Evolutionary conservation across 2,888 invertebrate species (phyloP), one percentile per base, ranked within the genome.

Genomic region (Bembecia ichneumoniformis): DNA sequence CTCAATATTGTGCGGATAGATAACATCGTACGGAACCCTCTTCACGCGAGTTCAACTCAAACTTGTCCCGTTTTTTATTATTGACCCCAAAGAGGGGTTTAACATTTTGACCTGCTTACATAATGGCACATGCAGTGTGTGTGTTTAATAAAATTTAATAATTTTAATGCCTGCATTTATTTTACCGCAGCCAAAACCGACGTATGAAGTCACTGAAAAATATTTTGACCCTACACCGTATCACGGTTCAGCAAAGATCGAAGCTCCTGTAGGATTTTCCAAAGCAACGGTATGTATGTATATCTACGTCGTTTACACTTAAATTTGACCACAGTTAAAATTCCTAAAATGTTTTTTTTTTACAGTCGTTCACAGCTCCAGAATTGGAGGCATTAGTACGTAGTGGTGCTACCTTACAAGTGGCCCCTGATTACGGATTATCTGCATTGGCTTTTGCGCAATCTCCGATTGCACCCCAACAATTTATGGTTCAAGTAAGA

Each of bases 171-270:
- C 7, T 28, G 20, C 20, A 28, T 28, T 28, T 28, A 40, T 40
- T 5, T 17, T 1, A 36, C 73, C 74, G 49, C 65, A 81, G 79
- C 54, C 64, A 1, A 74, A 74, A 57, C 67, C 72, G 34, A 64
- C 71, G 1, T 84, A 84, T 54, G 83, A 84, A 63, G 83, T 87
- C 1, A 83, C 84, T 16, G 84, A 86, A 55, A 81, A 77, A 52
- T 74, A 72, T 49, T 57, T 66, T 35, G 84, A 86, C 16, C 67
- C 61, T 15, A 59, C 63, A 11, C 52, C 68, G 28, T 75, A 68
- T 51, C 74, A 72, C 43, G 59, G 73, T 48, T 69, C 58, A 44
- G 59, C 76, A 9, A 84, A 77, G 59, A 68, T 83, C 36, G 76
- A 77, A 58, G 52, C 68, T 1, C 86, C 84, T n/a, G 63, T 74